These are phyloP conservation scores for Eubasilissa regina DNA, from an alignment of 1,140 invertebrate genomes.

Conservation along the genomic window DNA sequence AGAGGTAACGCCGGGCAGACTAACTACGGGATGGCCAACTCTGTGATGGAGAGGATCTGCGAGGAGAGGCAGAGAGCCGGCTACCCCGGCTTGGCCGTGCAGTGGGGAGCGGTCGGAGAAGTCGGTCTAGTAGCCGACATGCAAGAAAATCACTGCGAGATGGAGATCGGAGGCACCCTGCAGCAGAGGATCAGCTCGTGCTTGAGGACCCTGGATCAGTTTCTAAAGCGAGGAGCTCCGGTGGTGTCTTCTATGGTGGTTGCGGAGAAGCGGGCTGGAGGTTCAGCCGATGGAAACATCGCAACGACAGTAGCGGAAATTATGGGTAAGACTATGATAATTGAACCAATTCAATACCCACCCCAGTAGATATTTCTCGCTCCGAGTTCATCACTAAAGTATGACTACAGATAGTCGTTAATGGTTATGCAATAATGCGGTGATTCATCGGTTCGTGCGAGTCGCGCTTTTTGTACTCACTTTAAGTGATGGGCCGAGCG, in stretches of 20 bases:
- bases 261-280: constrained; percentile 78
- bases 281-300: constrained; percentile 74
- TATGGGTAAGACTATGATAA: constrained; percentile 72
- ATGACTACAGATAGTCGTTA: no score
- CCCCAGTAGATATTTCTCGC: no score
- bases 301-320: constrained; percentile 79
- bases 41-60: constrained; percentile 82
- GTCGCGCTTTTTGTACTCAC: no score
- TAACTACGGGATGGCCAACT: constrained; percentile 88
- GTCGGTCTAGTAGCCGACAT: constrained; percentile 79
- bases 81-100: constrained; percentile 78
- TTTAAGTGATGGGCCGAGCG: no score
- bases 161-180: constrained; percentile 85
- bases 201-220: constrained; percentile 78
- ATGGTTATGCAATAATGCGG: no score
- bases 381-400: no score
- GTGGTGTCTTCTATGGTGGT: constrained; percentile 87
- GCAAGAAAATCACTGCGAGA: constrained; percentile 85
- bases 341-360: no score
- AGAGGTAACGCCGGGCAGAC: constrained; percentile 91
- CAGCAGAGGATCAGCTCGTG: constrained; percentile 89
- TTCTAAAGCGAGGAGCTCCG: constrained; percentile 77
- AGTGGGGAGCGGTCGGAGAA: constrained; percentile 83
- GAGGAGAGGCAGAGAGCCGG: constrained; percentile 74
- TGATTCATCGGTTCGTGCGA: no score